Conservation (phyloP, 2,797 vertebrate species). For the Chaenodraco wilsoni region DNA sequence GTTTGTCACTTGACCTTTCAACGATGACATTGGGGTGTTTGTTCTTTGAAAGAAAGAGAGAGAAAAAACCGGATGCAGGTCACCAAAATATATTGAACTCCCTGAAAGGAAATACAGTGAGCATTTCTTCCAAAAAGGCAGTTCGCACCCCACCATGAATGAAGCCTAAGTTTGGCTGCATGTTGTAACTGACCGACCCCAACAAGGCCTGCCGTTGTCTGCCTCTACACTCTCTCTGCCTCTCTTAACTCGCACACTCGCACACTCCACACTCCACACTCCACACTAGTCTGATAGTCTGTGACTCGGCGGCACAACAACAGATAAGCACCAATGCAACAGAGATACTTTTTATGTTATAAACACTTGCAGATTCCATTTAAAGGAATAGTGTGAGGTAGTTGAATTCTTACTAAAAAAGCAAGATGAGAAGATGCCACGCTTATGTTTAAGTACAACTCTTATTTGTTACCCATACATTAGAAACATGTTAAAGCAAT, state of each 20-base stretch:
- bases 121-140: conserved; percentile 63
- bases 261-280: conserved; percentile 49
- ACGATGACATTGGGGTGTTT: conserved; percentile 66
- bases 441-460: not conserved
- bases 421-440: too few relatives aligned
- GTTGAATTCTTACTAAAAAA: too few relatives aligned
- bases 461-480: not conserved
- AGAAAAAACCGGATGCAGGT: conserved; percentile 54
- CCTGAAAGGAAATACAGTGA: conserved; percentile 74
- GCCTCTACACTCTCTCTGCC: conserved; percentile 11
- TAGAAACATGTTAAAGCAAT: not conserved
- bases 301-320: conserved; percentile 32
- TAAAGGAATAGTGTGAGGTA: too few relatives aligned
- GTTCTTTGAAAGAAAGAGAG: conserved; percentile 54
- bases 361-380: not conserved
- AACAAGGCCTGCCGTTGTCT: conserved; percentile 76
- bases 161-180: conserved; percentile 69
- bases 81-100: conserved; percentile 69
- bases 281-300: conserved; percentile 37
- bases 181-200: conserved; percentile 60
- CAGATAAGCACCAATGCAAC: conserved; percentile 37
- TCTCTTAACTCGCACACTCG: conserved; percentile 34
- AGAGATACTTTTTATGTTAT: conserved; percentile 8
- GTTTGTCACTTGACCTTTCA: conserved; percentile 57
- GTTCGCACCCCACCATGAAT: conserved; percentile 69